Base-by-base conservation (phyloP, 1,140 invertebrate species). In the Drosophila nigrodunni region DNA sequence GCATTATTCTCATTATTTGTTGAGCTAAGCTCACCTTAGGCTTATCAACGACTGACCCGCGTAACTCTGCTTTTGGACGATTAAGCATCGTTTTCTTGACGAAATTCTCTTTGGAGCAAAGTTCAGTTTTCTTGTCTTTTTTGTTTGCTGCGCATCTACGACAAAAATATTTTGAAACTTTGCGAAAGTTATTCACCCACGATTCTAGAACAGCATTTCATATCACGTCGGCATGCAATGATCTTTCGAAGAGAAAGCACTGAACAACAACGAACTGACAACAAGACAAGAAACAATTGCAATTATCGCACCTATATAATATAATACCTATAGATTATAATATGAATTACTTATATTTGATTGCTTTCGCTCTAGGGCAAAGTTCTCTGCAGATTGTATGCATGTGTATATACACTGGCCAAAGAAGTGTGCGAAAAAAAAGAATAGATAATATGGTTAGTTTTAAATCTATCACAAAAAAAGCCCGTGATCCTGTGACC, bases 171-270 rank as follows among this genome's bases (percentile, higher is more conserved):
- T 64, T 67, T 50, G 71, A 46, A 43, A 35, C 35, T 58, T 62
- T 68, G 9, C 37, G 25, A 58, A 79, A 62, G 85, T 83, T 88
- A 89, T 88, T 88, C 80, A 88, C 83, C 83, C 79, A 86, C 82
- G 70, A 75, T 57, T 35, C 9, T n/a, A 43, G 60, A 10, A 67
- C 11, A 43, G 41, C 11, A 11, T 52, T 55, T 44, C 34, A 25
- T 30, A 82, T 88, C 77, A 77, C 62, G 67, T 80, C 64, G 61
- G 67, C 62, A 61, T 41, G 30, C 61, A 77, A 74, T 82, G 73
- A 82, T 77, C 82, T 82, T 52, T 68, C 65, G 75, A 34, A 54
- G 13, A 55, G 34, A 54, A 41, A 21, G 8, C 18, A 21, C 18
- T 21, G 18, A 21, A 67, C 15, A 49, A 47, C 13, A 37, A 10